Percentiles rank a stretch among this genome's conserved stretches.
Evolutionary conservation across 1,140 invertebrate genomes (phyloP).

Genomic region (Orius insidiosus): DNA sequence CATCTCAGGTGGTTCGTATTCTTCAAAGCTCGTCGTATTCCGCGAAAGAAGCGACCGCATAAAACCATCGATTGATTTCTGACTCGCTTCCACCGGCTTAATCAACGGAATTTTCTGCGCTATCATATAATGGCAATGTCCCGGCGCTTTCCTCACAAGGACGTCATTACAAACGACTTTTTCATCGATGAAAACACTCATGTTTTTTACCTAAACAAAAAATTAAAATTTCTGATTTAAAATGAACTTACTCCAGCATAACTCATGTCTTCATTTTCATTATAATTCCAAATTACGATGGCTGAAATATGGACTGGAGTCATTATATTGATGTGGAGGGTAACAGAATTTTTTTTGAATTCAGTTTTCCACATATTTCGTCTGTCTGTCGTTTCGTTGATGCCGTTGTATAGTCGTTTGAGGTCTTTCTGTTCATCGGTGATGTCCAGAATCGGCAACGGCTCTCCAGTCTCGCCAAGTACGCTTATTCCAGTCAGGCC

Average conservation of each 20-base stretch:
- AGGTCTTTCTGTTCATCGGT: constrained; percentile 1
- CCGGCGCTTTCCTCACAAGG: constrained; percentile 47
- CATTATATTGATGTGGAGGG: constrained; percentile 18
- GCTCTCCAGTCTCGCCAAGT: constrained; percentile 25
- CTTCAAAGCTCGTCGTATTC: constrained; percentile 17
- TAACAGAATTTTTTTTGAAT: constrained; percentile 21
- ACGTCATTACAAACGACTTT: constrained; percentile 28
- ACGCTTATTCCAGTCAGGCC: constrained; percentile 36
- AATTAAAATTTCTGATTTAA: not conserved
- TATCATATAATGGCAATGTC: constrained; percentile 52
- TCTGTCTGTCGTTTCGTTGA: constrained; percentile 37
- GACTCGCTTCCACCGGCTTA: constrained; percentile 1
- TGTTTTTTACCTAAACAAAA: constrained; percentile 25
- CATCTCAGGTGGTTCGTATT: constrained; percentile 35
- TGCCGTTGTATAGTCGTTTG: constrained; percentile 32
- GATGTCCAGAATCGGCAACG: constrained; percentile 21
- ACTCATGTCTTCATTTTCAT: constrained; percentile 48
- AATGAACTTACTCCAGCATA: constrained; percentile 44
- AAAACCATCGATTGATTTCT: constrained; percentile 3
- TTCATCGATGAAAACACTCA: constrained; percentile 25
- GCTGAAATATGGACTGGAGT: constrained; percentile 24
- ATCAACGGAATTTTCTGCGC: constrained; percentile 30
- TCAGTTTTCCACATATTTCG: constrained; percentile 41
- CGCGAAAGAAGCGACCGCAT: constrained; percentile 11
- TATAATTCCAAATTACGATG: constrained; percentile 67